Percentiles rank a stretch among this genome's conserved stretches.
Conservation (phyloP, 2,888 invertebrate species). For the Papilio elwesi region DNA sequence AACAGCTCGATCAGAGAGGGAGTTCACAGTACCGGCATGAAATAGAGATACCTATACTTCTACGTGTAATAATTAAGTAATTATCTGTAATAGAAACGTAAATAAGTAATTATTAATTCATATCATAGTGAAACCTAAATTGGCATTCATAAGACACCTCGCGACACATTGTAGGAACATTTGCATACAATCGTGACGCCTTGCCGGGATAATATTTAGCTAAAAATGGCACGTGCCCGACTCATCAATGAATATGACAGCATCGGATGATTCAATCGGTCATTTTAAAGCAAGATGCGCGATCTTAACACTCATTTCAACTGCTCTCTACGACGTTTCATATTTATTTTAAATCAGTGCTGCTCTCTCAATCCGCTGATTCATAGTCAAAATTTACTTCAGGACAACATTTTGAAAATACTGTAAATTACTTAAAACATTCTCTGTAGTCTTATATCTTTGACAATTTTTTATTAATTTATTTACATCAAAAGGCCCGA, state of each 20-base stretch:
- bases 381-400: no score
- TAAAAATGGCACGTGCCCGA: conserved; percentile 35
- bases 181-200: conserved; percentile 38
- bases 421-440: background rate
- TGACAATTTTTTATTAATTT: background rate
- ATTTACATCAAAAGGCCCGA: background rate
- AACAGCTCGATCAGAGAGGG: no score
- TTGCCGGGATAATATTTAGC: conserved; percentile 34
- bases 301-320: background rate
- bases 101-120: conserved; percentile 23
- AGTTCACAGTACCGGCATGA: background rate
- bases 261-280: conserved; percentile 30
- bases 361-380: background rate
- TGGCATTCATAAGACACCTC: conserved; percentile 42
- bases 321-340: background rate
- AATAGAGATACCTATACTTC: background rate
- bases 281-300: background rate
- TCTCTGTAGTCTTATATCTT: background rate
- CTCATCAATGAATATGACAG: conserved; percentile 36
- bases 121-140: conserved; percentile 22
- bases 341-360: background rate
- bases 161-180: conserved; percentile 33
- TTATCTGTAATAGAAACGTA: conserved; percentile 7
- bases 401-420: background rate
- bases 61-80: background rate